These are phyloP conservation scores for Scolopax bukidnonensis DNA, from an alignment of 2,797 vertebrate species.

Conservation along the genomic window DNA sequence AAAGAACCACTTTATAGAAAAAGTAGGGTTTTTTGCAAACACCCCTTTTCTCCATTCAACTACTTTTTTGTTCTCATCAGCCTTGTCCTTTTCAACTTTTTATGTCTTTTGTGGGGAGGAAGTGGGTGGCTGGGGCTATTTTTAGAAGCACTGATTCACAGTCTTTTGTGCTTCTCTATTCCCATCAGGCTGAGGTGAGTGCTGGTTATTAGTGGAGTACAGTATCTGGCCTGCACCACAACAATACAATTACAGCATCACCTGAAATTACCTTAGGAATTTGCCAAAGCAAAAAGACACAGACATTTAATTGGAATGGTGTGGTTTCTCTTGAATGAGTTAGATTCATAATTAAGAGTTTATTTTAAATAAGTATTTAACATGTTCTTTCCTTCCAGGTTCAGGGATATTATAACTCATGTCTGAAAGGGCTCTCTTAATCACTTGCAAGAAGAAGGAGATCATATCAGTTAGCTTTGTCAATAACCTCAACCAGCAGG, in stretches of 20 bases:
- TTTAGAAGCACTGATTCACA: slow-evolving; percentile 30
- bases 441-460: neutral
- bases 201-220: neutral
- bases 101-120: neutral
- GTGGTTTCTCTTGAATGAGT: neutral
- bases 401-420: neutral
- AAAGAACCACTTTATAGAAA: neutral
- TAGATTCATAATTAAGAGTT: neutral
- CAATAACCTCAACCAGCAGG: neutral
- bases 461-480: neutral
- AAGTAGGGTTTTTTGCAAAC: neutral
- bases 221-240: neutral
- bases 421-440: neutral
- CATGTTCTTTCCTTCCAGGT: neutral
- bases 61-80: neutral
- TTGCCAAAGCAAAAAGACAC: neutral
- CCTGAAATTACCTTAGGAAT: slow-evolving; percentile 2
- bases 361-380: neutral
- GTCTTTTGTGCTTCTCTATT: neutral
- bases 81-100: neutral
- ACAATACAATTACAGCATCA: neutral
- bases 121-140: neutral
- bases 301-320: neutral
- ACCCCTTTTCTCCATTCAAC: neutral
- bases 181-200: neutral